phyloP scores from a whole-genome alignment of 2,797 vertebrate genomes.

The Tamandua tetradactyla region DNA sequence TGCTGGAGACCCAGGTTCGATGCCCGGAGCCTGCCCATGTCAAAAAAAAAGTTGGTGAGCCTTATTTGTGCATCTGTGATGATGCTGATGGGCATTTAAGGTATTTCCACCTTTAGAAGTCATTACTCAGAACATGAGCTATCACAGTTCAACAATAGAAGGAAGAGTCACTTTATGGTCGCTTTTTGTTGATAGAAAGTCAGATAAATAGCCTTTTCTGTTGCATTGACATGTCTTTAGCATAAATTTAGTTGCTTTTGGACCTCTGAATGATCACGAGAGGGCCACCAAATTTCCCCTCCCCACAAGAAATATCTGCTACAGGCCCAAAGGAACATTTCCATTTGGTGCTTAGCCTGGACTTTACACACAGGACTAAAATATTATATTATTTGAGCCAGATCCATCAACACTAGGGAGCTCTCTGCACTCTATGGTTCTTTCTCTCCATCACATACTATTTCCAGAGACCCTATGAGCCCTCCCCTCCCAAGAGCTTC shows the following conservation, averaged over 20 bases:
- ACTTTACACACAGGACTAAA: conserved; percentile 46
- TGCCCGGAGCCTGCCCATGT: too few relatives aligned
- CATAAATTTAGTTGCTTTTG: not conserved
- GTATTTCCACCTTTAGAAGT: not conserved
- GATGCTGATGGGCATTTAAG: not conserved
- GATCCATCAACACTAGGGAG: conserved; percentile 80
- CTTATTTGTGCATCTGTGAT: not conserved
- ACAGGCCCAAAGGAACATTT: not conserved
- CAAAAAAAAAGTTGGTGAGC: too few relatives aligned
- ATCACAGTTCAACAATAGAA: not conserved
- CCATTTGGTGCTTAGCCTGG: not conserved
- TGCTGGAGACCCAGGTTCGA: too few relatives aligned
- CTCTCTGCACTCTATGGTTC: conserved; percentile 60
- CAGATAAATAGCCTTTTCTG: not conserved
- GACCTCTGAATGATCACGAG: not conserved
- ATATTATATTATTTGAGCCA: conserved; percentile 52
- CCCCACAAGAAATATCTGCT: not conserved
- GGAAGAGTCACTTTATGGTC: not conserved
- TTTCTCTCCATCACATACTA: conserved; percentile 65
- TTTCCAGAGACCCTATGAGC: not conserved
- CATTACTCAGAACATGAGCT: not conserved
- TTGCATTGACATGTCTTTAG: not conserved
- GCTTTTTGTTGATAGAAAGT: not conserved
- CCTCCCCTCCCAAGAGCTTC: conserved; percentile 48
- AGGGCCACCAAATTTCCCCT: not conserved